These are phyloP conservation scores for Ectropis crepuscularia DNA, from an alignment of 2,888 invertebrate genomes.

Conservation along the genomic window DNA sequence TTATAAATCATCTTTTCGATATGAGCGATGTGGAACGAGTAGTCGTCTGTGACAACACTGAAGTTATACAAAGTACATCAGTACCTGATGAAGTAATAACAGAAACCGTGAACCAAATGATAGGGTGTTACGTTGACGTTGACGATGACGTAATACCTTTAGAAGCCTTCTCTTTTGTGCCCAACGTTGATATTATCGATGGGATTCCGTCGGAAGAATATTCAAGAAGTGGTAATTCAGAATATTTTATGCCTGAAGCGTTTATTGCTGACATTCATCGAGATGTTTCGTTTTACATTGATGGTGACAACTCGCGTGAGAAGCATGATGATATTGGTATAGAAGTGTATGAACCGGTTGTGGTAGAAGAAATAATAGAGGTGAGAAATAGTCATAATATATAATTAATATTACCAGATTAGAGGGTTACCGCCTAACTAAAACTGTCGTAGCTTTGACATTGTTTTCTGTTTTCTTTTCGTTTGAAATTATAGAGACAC, in stretches of 20 bases:
- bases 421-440: too few species aligned
- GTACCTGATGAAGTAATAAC: slow-evolving; percentile 50
- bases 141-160: slow-evolving; percentile 15
- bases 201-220: slow-evolving; percentile 36
- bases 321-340: slow-evolving; percentile 37
- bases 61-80: slow-evolving; percentile 41
- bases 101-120: slow-evolving; percentile 58
- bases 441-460: too few species aligned
- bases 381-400: slow-evolving; percentile 15
- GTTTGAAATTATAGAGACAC: too few species aligned
- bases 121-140: slow-evolving; percentile 34
- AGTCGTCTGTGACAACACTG: slow-evolving; percentile 49
- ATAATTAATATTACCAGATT: not conserved
- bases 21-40: slow-evolving; percentile 70
- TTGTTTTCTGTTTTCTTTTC: too few species aligned
- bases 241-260: slow-evolving; percentile 61
- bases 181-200: slow-evolving; percentile 40
- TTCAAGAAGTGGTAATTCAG: slow-evolving; percentile 53
- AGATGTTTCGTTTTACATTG: slow-evolving; percentile 56
- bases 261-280: slow-evolving; percentile 47
- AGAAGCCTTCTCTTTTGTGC: slow-evolving; percentile 38
- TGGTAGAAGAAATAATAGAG: slow-evolving; percentile 44
- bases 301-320: slow-evolving; percentile 43
- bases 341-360: slow-evolving; percentile 38
- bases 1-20: slow-evolving; percentile 72